Percentiles rank a stretch among this genome's conserved stretches.
These are phyloP conservation scores for Aramus guarauna DNA, from an alignment of 2,113 vertebrate species.

Conservation along the genomic window DNA sequence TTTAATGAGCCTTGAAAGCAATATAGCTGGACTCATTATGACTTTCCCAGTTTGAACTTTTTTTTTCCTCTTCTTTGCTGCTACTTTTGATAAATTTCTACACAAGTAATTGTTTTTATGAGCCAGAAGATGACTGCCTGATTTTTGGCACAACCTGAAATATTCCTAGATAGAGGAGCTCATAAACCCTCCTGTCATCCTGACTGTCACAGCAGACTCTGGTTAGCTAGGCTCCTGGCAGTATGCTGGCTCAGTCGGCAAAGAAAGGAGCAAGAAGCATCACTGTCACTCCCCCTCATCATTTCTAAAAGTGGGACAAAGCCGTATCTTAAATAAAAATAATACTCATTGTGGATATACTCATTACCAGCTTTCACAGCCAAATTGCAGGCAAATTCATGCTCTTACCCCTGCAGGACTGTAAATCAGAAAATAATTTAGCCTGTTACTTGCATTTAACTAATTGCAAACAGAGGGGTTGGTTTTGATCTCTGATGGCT, in stretches of 20 bases:
- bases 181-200: neutral
- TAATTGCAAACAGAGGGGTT: neutral
- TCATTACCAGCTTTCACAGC: neutral
- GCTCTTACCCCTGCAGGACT: neutral
- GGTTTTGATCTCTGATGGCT: neutral
- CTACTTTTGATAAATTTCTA: constrained; percentile 2
- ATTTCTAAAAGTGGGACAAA: neutral
- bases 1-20: neutral
- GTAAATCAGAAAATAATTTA: neutral
- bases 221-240: neutral
- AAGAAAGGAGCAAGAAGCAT: neutral
- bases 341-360: neutral
- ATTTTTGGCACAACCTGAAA: constrained; percentile 16
- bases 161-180: neutral
- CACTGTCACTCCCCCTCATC: neutral
- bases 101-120: neutral
- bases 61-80: neutral
- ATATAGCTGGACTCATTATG: neutral
- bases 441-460: neutral
- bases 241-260: neutral
- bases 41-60: neutral
- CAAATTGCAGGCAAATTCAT: neutral
- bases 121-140: neutral
- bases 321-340: neutral
- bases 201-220: neutral